Conservation (phyloP, 2,797 vertebrate genomes). For the Glossophaga mutica region DNA sequence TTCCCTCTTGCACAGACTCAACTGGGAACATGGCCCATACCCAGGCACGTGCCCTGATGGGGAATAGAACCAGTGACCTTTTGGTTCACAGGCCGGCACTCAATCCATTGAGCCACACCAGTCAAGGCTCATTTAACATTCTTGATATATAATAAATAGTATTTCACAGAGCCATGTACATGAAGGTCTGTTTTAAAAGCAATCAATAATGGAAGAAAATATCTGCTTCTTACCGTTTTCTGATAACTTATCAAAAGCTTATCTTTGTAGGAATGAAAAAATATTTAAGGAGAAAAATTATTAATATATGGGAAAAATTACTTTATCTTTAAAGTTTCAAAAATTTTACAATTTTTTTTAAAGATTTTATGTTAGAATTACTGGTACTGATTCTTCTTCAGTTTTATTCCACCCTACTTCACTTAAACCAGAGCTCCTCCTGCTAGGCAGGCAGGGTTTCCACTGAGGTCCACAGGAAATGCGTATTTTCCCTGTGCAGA, state of each 20-base stretch:
- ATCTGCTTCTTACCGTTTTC: background rate
- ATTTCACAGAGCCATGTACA: background rate
- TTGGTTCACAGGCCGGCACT: too few relatives aligned
- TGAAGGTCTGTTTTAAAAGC: background rate
- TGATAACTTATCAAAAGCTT: constrained; percentile 4
- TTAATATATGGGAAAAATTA: background rate
- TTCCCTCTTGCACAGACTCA: too few relatives aligned
- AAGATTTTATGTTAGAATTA: background rate
- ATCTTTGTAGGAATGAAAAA: constrained; percentile 12
- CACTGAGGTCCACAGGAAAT: background rate
- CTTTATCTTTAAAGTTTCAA: constrained; percentile 13
- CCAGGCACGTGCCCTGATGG: too few relatives aligned
- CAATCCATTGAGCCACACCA: too few relatives aligned
- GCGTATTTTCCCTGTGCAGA: background rate
- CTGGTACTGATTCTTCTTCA: background rate
- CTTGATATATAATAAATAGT: background rate
- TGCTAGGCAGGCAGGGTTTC: background rate
- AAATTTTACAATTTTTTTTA: background rate
- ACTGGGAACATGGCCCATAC: too few relatives aligned
- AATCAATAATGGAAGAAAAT: background rate
- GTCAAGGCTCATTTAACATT: background rate
- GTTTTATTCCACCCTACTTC: background rate
- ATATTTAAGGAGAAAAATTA: constrained; percentile 19
- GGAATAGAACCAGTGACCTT: too few relatives aligned
- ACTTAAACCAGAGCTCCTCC: background rate